Conservation (phyloP, 2,113 vertebrate genomes). For the Perca fluviatilis region DNA sequence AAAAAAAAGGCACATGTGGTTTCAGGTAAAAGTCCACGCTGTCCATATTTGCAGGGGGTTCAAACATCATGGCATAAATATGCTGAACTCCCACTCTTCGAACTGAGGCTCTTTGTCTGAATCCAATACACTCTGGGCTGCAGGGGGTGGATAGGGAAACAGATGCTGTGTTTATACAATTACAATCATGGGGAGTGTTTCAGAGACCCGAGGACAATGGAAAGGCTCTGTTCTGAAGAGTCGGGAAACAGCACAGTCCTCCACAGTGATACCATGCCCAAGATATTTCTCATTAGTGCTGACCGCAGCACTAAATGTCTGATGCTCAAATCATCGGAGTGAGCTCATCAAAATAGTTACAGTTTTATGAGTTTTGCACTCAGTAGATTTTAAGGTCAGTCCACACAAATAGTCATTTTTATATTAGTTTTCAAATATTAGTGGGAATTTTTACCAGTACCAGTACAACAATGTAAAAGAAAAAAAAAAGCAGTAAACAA, state of each 20-base stretch:
- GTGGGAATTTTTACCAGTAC: too few species aligned
- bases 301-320: conserved; percentile 51
- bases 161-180: conserved; percentile 85
- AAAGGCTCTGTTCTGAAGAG: conserved; percentile 75
- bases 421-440: not conserved
- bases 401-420: not conserved
- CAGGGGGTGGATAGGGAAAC: conserved; percentile 75
- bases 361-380: not conserved
- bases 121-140: conserved; percentile 63
- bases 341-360: conserved; percentile 32
- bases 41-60: conserved; percentile 58
- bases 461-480: not conserved
- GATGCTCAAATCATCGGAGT: conserved; percentile 43
- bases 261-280: conserved; percentile 71
- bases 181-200: conserved; percentile 73
- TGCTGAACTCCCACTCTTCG: conserved; percentile 65
- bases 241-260: conserved; percentile 43
- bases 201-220: conserved; percentile 73
- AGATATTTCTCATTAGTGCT: conserved; percentile 80
- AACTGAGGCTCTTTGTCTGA: conserved; percentile 77
- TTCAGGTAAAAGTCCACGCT: conserved; percentile 63
- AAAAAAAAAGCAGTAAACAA: too few species aligned
- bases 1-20: conserved; percentile 55
- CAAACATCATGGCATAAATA: conserved; percentile 78
- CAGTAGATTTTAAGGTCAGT: not conserved